Percentiles rank a stretch among this genome's conserved stretches.
Conservation (phyloP, 2,113 vertebrate genomes). For the Rhinoderma darwinii region DNA sequence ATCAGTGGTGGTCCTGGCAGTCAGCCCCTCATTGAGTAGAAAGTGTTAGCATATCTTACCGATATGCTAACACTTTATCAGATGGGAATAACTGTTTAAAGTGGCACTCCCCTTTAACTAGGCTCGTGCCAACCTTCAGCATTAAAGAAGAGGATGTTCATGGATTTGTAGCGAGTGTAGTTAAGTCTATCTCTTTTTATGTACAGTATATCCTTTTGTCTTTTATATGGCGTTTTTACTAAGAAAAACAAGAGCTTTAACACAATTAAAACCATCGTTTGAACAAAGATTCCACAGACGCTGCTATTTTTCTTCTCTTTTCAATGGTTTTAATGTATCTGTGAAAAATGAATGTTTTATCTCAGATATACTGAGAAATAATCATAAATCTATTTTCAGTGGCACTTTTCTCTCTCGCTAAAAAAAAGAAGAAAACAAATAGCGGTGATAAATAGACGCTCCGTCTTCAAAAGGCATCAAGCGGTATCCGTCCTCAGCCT, state of each 20-base stretch:
- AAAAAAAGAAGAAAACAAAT: constrained; percentile 49
- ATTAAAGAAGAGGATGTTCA: background rate
- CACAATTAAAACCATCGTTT: constrained; percentile 25
- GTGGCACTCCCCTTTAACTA: background rate
- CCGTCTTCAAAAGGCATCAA: constrained; percentile 53
- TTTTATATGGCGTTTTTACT: background rate
- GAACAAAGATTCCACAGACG: constrained; percentile 19
- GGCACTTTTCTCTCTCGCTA: background rate
- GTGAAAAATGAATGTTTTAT: constrained; percentile 53
- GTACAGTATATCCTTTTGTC: background rate
- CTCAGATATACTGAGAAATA: constrained; percentile 43
- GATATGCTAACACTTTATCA: too few relatives aligned
- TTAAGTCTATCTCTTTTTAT: background rate
- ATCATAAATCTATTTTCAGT: constrained; percentile 55
- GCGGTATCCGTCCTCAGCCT: constrained; percentile 51
- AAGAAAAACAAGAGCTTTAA: constrained; percentile 32
- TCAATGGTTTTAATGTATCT: constrained; percentile 9
- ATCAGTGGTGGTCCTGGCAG: too few relatives aligned
- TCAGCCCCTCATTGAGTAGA: too few relatives aligned
- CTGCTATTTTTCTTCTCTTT: background rate
- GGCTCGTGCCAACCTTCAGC: background rate
- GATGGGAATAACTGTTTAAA: too few relatives aligned
- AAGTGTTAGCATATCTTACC: too few relatives aligned
- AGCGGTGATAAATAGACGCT: constrained; percentile 57
- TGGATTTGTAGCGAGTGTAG: background rate